Evolutionary conservation across 2,113 vertebrate species (phyloP).

Genomic region (Fregetta grallaria): DNA sequence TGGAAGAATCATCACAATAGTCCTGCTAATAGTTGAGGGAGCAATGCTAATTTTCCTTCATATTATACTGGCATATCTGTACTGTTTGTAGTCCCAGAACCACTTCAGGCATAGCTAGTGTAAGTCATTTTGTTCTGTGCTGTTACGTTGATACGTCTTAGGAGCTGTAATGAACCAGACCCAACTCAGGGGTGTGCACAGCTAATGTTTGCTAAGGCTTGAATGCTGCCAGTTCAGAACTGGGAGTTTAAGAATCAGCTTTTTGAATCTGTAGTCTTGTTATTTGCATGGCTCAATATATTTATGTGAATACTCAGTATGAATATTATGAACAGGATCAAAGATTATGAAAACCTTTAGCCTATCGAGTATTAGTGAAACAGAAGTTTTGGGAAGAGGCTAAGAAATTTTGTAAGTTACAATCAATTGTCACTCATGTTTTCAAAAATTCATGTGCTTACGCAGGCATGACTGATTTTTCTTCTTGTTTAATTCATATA

Average conservation of each 20-base stretch:
- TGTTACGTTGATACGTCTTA: rapidly evolving
- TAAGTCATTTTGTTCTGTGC: not conserved
- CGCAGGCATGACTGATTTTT: not conserved
- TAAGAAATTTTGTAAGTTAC: not conserved
- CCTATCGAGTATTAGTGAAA: not conserved
- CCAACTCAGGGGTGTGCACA: not conserved
- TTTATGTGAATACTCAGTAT: not conserved
- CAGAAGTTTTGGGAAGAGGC: not conserved
- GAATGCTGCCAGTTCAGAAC: not conserved
- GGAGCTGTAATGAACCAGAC: not conserved
- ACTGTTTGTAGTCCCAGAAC: not conserved
- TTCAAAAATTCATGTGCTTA: not conserved
- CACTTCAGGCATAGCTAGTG: not conserved
- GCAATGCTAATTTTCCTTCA: not conserved
- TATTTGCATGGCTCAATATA: not conserved
- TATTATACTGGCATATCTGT: not conserved
- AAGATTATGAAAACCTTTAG: not conserved
- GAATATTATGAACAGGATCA: not conserved
- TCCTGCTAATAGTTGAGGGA: not conserved
- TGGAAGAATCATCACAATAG: not conserved
- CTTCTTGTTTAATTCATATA: not conserved
- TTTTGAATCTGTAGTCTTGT: not conserved
- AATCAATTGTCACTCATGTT: not conserved
- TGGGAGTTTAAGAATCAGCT: not conserved
- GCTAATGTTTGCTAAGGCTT: not conserved